Conservation (phyloP, 1,140 invertebrate species). For the Saxidomus purpurata region DNA sequence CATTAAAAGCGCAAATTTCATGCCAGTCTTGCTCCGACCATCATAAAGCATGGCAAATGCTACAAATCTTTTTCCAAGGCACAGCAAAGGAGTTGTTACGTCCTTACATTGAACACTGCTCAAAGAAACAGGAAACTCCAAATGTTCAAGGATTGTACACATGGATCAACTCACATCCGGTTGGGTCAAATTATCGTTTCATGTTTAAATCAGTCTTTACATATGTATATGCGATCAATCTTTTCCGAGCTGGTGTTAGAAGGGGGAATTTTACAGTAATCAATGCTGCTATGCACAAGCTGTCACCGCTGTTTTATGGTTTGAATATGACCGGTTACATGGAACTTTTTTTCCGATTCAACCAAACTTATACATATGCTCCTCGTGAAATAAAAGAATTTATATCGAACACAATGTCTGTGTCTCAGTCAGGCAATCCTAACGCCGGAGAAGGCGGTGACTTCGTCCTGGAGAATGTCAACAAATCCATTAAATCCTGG, state of each 20-base stretch:
- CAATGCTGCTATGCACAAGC: background rate
- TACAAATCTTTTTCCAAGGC: background rate
- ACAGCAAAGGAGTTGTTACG: background rate
- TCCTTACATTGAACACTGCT: background rate
- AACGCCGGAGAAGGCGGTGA: background rate
- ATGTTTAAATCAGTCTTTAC: background rate
- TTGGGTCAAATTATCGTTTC: background rate
- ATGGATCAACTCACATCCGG: background rate
- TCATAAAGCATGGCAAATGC: background rate
- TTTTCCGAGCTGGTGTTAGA: background rate
- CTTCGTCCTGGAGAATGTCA: background rate
- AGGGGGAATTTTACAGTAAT: background rate
- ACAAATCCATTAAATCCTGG: background rate
- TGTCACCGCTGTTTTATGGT: background rate
- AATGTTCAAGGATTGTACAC: background rate
- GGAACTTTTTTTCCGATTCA: background rate
- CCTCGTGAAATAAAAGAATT: background rate
- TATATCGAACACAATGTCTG: background rate
- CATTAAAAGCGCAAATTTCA: background rate
- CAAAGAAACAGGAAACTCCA: background rate
- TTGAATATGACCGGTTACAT: background rate
- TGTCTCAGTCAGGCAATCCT: background rate
- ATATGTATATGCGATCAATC: background rate
- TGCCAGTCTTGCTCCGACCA: background rate
- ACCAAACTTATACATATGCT: background rate